Conservation (phyloP, 2,797 vertebrate species). For the Danio tinwini region DNA sequence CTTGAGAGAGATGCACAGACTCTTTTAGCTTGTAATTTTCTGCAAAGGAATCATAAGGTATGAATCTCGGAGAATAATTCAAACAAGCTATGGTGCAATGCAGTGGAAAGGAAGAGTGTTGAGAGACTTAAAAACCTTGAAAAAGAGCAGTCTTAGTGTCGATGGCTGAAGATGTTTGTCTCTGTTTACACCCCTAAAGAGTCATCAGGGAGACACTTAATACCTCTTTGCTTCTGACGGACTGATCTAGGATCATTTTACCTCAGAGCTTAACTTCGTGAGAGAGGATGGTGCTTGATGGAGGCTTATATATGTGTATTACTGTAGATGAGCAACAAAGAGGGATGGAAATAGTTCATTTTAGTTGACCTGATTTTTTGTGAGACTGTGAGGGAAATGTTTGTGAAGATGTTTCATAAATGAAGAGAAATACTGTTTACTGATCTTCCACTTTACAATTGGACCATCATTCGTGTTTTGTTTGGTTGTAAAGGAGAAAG, state of each 20-base stretch:
- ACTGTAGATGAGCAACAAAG: constrained; percentile 23
- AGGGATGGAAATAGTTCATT: constrained; percentile 2
- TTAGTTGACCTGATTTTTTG: constrained; percentile 31
- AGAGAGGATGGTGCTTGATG: constrained; percentile 21
- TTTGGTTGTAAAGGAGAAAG: neutral
- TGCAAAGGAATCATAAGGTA: neutral
- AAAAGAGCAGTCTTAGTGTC: neutral
- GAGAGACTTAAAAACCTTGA: neutral
- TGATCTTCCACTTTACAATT: neutral
- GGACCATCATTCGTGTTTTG: neutral
- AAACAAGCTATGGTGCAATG: neutral
- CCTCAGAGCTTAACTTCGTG: constrained; percentile 20
- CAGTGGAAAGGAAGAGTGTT: neutral
- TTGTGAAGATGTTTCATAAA: neutral
- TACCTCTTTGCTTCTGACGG: constrained; percentile 18
- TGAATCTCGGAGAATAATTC: neutral
- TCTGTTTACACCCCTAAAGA: constrained; percentile 13
- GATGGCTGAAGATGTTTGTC: neutral
- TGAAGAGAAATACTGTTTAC: constrained; percentile 20
- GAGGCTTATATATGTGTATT: constrained; percentile 24
- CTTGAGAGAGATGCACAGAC: neutral
- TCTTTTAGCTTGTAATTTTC: constrained; percentile 17
- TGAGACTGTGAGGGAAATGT: neutral
- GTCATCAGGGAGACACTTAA: constrained; percentile 11
- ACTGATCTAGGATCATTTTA: constrained; percentile 38